Percentiles rank a stretch among this genome's conserved stretches.
Evolutionary conservation across 2,797 vertebrate species (phyloP).

Genomic region (Pagetopsis macropterus): DNA sequence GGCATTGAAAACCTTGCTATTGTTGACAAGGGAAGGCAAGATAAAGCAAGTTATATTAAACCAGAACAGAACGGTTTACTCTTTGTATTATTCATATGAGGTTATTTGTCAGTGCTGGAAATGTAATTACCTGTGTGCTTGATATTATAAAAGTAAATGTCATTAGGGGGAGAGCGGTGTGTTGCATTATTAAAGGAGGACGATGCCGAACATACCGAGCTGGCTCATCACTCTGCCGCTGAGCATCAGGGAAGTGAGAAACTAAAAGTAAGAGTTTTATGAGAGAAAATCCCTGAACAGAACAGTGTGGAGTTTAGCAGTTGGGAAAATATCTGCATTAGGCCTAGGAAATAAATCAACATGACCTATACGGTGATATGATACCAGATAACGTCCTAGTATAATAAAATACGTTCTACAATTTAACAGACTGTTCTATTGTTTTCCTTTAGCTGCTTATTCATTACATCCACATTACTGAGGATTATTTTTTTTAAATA

Average conservation of each 20-base stretch:
- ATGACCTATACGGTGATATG: no score
- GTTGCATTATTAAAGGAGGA: constrained; percentile 44
- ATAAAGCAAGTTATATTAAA: constrained; percentile 27
- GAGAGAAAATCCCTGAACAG: constrained; percentile 9
- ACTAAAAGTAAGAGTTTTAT: background rate
- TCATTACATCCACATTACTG: no score
- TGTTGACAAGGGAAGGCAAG: background rate
- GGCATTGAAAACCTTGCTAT: background rate
- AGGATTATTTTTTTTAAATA: no score
- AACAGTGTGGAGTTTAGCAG: no score
- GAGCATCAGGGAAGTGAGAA: background rate
- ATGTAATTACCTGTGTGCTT: constrained; percentile 53
- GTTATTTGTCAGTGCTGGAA: constrained; percentile 42
- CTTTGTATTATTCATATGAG: constrained; percentile 41
- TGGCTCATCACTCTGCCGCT: constrained; percentile 9
- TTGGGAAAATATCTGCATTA: background rate
- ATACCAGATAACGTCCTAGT: no score
- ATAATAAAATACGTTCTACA: no score
- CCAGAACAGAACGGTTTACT: constrained; percentile 30
- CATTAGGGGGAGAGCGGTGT: constrained; percentile 23
- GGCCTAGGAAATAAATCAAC: no score
- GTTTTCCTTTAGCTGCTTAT: no score
- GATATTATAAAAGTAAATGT: constrained; percentile 48
- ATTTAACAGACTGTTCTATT: no score
- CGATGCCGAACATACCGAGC: constrained; percentile 15